A percentile compares a stretch with the other conserved stretches of the same genome.
Conservation (phyloP, 2,113 vertebrate species). For the Dicerorhinus sumatrensis region DNA sequence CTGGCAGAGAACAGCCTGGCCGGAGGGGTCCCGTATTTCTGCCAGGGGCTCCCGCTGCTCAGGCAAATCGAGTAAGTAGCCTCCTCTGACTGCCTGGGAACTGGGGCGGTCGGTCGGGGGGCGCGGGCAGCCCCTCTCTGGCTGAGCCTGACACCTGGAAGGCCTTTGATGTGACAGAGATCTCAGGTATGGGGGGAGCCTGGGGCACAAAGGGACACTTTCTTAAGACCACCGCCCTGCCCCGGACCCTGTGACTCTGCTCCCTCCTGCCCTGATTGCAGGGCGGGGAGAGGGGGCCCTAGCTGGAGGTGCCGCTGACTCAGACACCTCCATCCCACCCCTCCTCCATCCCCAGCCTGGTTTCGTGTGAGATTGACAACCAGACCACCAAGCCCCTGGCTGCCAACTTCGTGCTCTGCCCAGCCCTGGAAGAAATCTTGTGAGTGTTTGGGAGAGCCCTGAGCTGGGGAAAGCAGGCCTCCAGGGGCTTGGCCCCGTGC, state of each 20-base stretch:
- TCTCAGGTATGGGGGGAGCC: not conserved
- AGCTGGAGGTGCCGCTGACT: not conserved
- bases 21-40: slow-evolving; percentile 80
- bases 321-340: not conserved
- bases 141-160: not conserved
- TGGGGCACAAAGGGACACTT: not conserved
- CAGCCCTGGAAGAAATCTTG: slow-evolving; percentile 85
- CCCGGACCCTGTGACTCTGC: too few relatives aligned
- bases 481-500: not conserved
- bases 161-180: not conserved
- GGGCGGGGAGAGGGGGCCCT: too few relatives aligned
- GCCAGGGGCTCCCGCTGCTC: slow-evolving; percentile 84
- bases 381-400: slow-evolving; percentile 73
- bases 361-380: slow-evolving; percentile 82
- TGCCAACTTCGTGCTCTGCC: slow-evolving; percentile 68
- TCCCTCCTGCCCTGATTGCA: not conserved
- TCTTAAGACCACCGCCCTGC: not conserved
- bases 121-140: not conserved
- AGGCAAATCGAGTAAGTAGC: slow-evolving; percentile 90
- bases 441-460: slow-evolving; percentile 77
- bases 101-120: not conserved
- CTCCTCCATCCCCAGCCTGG: slow-evolving; percentile 79
- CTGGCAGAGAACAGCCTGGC: slow-evolving; percentile 91
- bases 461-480: not conserved
- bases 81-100: fast-evolving